phyloP scores from a whole-genome alignment of 2,113 vertebrate species.

The Lutjanus erythropterus region DNA sequence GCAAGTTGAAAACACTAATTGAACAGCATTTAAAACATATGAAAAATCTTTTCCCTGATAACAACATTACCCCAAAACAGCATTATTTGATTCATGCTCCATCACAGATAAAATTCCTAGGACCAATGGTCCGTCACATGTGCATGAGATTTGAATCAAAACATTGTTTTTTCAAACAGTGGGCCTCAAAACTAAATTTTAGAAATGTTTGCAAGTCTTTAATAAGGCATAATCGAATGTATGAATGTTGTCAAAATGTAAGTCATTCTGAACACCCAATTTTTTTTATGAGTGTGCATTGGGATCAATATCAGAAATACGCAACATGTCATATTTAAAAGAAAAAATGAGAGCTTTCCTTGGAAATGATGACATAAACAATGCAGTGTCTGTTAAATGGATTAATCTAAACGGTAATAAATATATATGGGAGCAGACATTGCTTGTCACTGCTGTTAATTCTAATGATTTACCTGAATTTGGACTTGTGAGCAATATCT shows the following conservation, averaged over 20 bases:
- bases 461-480: constrained; percentile 27
- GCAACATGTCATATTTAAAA: constrained; percentile 7
- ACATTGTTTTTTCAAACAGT: constrained; percentile 29
- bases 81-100: constrained; percentile 53
- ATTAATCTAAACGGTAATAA: constrained; percentile 35
- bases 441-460: constrained; percentile 25
- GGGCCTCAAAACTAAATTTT: constrained; percentile 26
- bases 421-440: constrained; percentile 19
- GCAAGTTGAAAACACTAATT: constrained; percentile 38
- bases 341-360: constrained; percentile 18
- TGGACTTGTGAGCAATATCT: constrained; percentile 39
- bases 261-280: constrained; percentile 14
- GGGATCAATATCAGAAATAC: constrained; percentile 17
- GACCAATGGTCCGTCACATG: constrained; percentile 48
- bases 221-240: constrained; percentile 16
- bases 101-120: constrained; percentile 24
- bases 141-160: constrained; percentile 39
- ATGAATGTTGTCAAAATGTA: constrained; percentile 44
- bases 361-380: constrained; percentile 11
- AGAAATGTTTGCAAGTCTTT: constrained; percentile 33
- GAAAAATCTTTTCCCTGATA: constrained; percentile 32
- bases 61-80: constrained; percentile 52
- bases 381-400: constrained; percentile 29
- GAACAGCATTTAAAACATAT: constrained; percentile 40
- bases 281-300: constrained; percentile 23